Evolutionary conservation across 2,888 invertebrate genomes (phyloP), one percentile per base, ranked within the genome.

Genomic region (Conops quadrifasciatus): DNA sequence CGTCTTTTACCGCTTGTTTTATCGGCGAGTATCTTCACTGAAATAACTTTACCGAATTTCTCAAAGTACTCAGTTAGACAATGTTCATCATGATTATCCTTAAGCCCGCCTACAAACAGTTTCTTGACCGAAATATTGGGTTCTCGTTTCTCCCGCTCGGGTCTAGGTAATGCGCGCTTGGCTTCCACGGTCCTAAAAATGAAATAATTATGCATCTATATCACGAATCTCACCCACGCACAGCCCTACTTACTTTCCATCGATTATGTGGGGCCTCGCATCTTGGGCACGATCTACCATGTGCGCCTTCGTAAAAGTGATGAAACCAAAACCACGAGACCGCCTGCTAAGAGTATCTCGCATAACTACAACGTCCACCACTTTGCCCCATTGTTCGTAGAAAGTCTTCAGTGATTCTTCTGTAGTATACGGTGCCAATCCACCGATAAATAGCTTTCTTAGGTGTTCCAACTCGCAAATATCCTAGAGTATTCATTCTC

Each of bases 311-410:
- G 95, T 93, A 83, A 96, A 99, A 11, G 98, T 98, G 70, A 99
- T 96, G 84, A 99, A 99, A 16, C 98, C 99, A 87, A 99, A 99
- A 1, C 99, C 98, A 75, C 98, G 89, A 0, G 98, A 98, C 70
- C 97, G 89, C 80, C 96, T 96, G 0, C 96, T 96, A 79, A 92
- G 92, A 0, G 96, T 93, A 83, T 97, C 97, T 82, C 96, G 95
- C 97, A 97, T 97, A 0, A 97, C 97, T 15, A 97, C 96, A 1
- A 96, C 96, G 86, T 97, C 97, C 0, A 96, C 95, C 76, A 97
- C 94, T 81, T 96, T 95, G 43, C 98, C 98, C 94, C 95, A 98
- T 90, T 97, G 93, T 80, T 94, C 94, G 85, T 97, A 98, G 85
- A 97, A 96, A 73, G 91, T 90, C 81, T 95, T 95, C 11, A 98